Conservation (phyloP, 2,113 vertebrate genomes). For the Daubentonia madagascariensis region DNA sequence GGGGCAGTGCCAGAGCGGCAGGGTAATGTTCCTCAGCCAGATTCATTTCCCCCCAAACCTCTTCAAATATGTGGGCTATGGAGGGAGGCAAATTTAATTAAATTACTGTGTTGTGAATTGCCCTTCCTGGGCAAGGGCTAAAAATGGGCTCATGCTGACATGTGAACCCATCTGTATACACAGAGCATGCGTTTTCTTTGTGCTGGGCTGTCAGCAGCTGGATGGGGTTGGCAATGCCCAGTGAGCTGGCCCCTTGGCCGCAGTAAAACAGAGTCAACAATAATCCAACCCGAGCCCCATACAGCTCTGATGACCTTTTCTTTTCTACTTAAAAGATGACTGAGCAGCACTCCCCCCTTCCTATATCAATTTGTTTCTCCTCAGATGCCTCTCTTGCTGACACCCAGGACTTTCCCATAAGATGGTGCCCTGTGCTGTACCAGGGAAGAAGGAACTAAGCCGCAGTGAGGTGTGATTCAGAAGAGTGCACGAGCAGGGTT, state of each 20-base stretch:
- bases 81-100: conserved; percentile 72
- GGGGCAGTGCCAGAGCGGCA: conserved; percentile 55
- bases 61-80: conserved; percentile 53
- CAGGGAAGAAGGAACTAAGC: neutral
- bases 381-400: conserved; percentile 8
- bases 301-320: conserved; percentile 44
- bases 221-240: neutral
- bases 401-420: neutral
- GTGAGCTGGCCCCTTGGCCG: neutral
- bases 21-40: conserved; percentile 60
- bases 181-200: neutral
- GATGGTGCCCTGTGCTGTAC: neutral
- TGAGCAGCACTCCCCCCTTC: neutral
- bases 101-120: conserved; percentile 62
- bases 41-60: conserved; percentile 60
- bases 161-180: conserved; percentile 36
- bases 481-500: neutral
- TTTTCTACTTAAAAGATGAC: conserved; percentile 47
- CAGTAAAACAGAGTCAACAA: conserved; percentile 9
- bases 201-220: conserved; percentile 51
- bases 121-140: conserved; percentile 51
- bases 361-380: neutral
- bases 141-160: conserved; percentile 60
- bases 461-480: conserved; percentile 29
- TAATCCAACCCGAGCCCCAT: neutral